phyloP scores from a whole-genome alignment of 2,113 vertebrate species.

The Monarcha castaneiventris region DNA sequence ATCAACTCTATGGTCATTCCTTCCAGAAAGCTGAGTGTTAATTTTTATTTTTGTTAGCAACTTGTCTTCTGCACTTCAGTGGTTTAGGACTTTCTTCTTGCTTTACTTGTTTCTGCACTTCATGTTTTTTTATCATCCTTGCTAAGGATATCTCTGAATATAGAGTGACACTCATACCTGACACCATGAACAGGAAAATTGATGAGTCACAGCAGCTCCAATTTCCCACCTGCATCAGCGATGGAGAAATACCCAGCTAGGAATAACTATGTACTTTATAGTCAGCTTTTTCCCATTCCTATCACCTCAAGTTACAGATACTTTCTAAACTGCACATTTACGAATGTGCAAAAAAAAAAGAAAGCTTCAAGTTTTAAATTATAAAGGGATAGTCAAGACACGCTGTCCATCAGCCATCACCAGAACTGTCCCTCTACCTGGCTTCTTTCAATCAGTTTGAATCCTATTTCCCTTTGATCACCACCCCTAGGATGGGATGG shows the following conservation, averaged over 20 bases:
- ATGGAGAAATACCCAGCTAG: not conserved
- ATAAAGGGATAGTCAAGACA: not conserved
- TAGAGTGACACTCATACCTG: conserved; percentile 8
- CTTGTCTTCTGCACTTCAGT: not conserved
- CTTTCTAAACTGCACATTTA: not conserved
- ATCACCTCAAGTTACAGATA: not conserved
- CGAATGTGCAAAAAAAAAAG: not conserved
- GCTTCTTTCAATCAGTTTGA: not conserved
- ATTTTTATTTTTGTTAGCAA: not conserved
- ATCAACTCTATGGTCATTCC: not conserved
- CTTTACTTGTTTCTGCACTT: not conserved
- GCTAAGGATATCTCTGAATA: not conserved
- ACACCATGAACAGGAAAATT: conserved; percentile 26
- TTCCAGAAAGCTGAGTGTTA: not conserved
- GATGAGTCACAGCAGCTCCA: conserved; percentile 29
- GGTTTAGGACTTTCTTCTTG: not conserved
- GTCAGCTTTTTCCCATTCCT: not conserved
- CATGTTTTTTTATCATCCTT: not conserved
- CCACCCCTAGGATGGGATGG: not conserved
- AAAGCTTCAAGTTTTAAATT: not conserved
- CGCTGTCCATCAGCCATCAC: not conserved
- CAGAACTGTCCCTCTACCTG: not conserved
- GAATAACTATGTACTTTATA: not conserved
- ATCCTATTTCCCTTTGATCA: not conserved
- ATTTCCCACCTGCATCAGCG: not conserved